Evolutionary conservation across 1,140 invertebrate species (phyloP).

Genomic region (Mycetomoellerius zeteki): DNA sequence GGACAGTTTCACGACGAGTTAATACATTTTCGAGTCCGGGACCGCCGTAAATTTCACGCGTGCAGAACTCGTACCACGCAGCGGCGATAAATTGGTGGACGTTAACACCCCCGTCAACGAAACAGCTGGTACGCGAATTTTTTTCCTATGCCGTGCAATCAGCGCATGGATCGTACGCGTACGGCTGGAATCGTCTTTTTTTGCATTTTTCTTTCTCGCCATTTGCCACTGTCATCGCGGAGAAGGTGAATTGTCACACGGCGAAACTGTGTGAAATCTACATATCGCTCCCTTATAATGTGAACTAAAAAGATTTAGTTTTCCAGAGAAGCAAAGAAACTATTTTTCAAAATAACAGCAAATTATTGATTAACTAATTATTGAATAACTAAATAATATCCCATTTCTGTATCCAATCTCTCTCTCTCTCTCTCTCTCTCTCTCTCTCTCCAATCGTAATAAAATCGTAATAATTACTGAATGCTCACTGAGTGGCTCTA

Average conservation of each 20-base stretch:
- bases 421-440: no score
- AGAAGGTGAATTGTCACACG: not conserved
- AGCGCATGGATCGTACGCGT: conserved; percentile 70
- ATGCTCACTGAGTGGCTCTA: no score
- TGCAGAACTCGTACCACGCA: conserved; percentile 29
- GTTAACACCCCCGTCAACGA: conserved; percentile 70
- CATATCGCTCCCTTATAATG: no score
- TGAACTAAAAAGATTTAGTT: no score
- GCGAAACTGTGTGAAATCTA: conserved; percentile 11
- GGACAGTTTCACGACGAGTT: conserved; percentile 75
- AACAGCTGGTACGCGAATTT: conserved; percentile 71
- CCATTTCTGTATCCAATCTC: no score
- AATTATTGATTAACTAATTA: no score
- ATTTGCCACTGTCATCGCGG: not conserved
- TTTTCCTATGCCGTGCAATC: conserved; percentile 69
- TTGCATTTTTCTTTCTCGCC: not conserved
- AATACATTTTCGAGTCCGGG: conserved; percentile 74
- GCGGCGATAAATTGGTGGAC: conserved; percentile 74
- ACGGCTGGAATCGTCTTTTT: conserved; percentile 32
- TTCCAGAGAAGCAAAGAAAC: no score
- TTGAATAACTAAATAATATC: no score
- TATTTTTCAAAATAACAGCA: no score
- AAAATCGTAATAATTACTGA: no score
- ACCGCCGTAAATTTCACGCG: conserved; percentile 75
- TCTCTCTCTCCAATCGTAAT: no score